These are phyloP conservation scores for Pseudomugil gertrudae DNA, from an alignment of 2,797 vertebrate species.

Conservation along the genomic window DNA sequence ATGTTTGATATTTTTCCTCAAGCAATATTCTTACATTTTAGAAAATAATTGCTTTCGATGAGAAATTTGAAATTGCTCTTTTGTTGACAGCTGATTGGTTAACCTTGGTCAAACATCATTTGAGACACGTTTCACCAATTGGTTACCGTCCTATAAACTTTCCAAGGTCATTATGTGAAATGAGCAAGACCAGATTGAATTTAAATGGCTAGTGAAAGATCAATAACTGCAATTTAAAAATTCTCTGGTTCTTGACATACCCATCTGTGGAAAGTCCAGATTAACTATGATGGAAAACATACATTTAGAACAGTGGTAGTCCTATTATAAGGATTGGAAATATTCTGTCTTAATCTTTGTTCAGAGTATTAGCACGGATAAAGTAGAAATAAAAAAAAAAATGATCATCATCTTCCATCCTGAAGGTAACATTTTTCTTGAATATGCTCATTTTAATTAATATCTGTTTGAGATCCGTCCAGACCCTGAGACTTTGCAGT, in stretches of 20 bases:
- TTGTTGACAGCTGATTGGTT: neutral
- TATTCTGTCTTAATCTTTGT: too few species aligned
- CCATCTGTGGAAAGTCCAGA: too few species aligned
- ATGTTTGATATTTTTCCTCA: neutral
- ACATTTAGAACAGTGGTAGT: too few species aligned
- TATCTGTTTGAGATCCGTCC: neutral
- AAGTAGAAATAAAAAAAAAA: too few species aligned
- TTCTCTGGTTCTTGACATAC: neutral
- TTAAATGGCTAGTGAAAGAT: neutral
- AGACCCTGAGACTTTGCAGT: neutral
- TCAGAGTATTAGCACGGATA: too few species aligned
- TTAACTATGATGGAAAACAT: too few species aligned
- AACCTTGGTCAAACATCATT: neutral
- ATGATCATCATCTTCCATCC: too few species aligned
- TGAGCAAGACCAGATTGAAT: neutral
- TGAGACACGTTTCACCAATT: neutral
- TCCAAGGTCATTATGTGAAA: neutral
- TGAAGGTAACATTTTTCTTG: too few species aligned
- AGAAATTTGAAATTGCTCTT: constrained; percentile 9
- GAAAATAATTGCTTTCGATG: constrained; percentile 6
- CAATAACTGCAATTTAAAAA: neutral
- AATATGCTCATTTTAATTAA: neutral
- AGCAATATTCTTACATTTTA: constrained; percentile 5
- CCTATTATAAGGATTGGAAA: too few species aligned
- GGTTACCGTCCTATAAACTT: neutral